Evolutionary conservation across 2,797 vertebrate species (phyloP).

Genomic region (Leucoraja ocellata): DNA sequence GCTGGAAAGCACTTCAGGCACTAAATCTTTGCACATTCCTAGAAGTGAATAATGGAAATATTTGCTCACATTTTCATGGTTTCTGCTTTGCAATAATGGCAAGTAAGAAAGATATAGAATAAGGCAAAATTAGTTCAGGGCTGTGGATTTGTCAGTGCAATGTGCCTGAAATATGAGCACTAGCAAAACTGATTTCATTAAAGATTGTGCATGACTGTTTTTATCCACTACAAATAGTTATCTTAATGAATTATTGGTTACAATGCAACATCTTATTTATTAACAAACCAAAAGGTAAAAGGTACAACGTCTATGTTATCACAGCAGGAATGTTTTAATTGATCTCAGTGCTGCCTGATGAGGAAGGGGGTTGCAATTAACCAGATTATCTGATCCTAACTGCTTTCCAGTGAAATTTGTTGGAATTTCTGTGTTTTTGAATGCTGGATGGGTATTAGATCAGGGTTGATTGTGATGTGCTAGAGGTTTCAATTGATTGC

Average conservation of each 20-base stretch:
- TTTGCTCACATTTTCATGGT: not conserved
- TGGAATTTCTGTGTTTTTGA: not conserved
- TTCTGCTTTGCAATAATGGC: not conserved
- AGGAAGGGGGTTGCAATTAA: not conserved
- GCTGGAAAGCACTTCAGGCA: not conserved
- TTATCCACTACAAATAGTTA: not conserved
- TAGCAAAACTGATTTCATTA: not conserved
- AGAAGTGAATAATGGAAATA: not conserved
- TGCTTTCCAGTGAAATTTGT: constrained; percentile 1
- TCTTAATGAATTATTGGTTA: not conserved
- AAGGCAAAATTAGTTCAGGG: not conserved
- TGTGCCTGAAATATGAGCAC: not conserved
- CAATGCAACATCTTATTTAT: not conserved
- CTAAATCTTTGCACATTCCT: not conserved
- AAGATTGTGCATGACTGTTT: not conserved
- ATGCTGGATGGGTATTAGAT: not conserved
- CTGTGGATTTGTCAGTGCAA: not conserved
- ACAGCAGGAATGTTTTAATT: not conserved
- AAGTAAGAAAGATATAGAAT: not conserved
- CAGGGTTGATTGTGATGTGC: not conserved
- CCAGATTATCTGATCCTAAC: not conserved
- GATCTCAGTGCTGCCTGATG: not conserved
- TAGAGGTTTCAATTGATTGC: not conserved
- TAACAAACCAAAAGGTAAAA: not conserved
- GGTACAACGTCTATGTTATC: not conserved